phyloP scores from a whole-genome alignment of 2,888 invertebrate genomes.

The Eristalis pertinax region DNA sequence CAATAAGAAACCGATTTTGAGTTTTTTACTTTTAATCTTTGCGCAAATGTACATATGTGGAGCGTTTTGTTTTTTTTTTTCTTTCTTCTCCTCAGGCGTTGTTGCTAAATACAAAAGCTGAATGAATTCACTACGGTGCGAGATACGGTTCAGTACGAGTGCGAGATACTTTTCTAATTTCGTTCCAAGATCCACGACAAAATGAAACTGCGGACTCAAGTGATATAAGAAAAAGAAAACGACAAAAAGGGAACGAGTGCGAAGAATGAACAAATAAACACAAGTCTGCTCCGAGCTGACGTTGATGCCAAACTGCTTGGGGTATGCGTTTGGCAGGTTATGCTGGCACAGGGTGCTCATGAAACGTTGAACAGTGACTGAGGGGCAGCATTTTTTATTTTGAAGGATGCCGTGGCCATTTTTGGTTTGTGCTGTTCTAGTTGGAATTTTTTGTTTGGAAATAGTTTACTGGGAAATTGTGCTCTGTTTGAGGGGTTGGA shows the following conservation, averaged over 20 bases:
- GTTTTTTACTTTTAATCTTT: conserved; percentile 59
- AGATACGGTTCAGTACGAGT: neutral
- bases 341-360: neutral
- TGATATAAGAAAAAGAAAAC: conserved; percentile 1
- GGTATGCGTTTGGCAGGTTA: neutral
- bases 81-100: conserved; percentile 19
- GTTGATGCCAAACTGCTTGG: conserved; percentile 21
- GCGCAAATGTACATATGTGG: conserved; percentile 59
- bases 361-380: neutral
- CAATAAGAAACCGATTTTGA: conserved; percentile 47
- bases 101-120: conserved; percentile 1
- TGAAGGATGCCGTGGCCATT: neutral
- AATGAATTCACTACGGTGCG: neutral
- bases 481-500: no score
- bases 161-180: conserved; percentile 16
- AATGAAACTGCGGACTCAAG: conserved; percentile 17
- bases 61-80: conserved; percentile 2
- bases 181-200: conserved; percentile 10
- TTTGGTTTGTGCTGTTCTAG: neutral
- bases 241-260: neutral
- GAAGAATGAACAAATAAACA: conserved; percentile 17
- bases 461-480: no score
- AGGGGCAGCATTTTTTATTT: neutral
- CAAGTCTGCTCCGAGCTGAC: neutral
- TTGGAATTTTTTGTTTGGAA: no score